A percentile compares a stretch with the other conserved stretches of the same genome.
phyloP scores from a whole-genome alignment of 37 sponge, comb jelly and placozoan species.

The Oscarella lobularis region DNA sequence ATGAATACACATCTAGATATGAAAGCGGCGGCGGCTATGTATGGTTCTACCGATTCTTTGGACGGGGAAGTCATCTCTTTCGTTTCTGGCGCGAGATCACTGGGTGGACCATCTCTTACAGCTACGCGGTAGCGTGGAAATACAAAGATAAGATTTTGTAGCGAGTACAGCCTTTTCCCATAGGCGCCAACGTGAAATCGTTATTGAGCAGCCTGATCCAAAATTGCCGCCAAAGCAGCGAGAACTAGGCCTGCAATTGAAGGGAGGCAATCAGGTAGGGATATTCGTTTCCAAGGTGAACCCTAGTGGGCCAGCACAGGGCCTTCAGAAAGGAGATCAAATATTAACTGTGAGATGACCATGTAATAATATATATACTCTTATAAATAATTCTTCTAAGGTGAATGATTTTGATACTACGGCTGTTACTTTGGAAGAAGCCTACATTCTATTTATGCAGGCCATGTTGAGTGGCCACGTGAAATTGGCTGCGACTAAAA shows the following conservation, averaged over 20 bases:
- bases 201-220: not conserved
- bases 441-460: not conserved
- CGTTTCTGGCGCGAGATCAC: not conserved
- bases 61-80: not conserved
- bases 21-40: not conserved
- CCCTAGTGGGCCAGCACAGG: not conserved
- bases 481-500: not conserved
- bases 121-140: too few relatives aligned
- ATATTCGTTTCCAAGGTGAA: not conserved
- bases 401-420: not conserved
- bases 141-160: too few relatives aligned
- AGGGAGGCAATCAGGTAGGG: not conserved
- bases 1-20: not conserved
- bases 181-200: not conserved
- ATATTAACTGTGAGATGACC: not conserved
- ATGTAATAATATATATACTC: not conserved
- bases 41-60: not conserved
- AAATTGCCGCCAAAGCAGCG: not conserved
- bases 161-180: too few relatives aligned
- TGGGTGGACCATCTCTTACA: constrained; percentile 1
- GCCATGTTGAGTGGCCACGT: not conserved
- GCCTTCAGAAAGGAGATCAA: not conserved
- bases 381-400: not conserved
- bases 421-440: not conserved
- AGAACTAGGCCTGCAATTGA: not conserved